A percentile compares a stretch with the other conserved stretches of the same genome.
phyloP scores from a whole-genome alignment of 2,888 invertebrate species.

The Ichneumon xanthorius region DNA sequence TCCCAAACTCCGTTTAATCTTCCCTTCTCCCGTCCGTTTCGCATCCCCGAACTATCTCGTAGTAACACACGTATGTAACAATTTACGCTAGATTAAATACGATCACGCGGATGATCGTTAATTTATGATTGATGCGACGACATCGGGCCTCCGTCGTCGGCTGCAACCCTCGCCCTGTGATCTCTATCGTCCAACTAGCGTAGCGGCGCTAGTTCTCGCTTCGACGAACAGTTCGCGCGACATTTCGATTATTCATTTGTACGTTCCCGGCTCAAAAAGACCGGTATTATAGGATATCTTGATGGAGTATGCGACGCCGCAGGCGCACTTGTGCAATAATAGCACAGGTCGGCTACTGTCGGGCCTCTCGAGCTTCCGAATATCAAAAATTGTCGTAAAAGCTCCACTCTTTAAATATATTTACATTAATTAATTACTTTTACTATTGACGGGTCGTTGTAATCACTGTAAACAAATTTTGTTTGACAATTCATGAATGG shows the following conservation, averaged over 20 bases:
- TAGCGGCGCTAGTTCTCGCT: constrained; percentile 41
- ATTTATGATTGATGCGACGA: constrained; percentile 70
- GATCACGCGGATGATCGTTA: constrained; percentile 65
- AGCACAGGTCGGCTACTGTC: not conserved
- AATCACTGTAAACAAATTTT: too few species aligned
- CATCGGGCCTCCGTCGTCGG: constrained; percentile 29
- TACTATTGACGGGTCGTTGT: too few species aligned
- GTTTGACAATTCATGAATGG: too few species aligned
- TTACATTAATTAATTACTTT: not conserved
- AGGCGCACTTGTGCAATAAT: not conserved
- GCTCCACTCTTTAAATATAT: not conserved
- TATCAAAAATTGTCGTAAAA: too few species aligned
- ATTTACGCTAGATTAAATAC: constrained; percentile 72
- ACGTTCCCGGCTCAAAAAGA: not conserved
- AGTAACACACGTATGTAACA: constrained; percentile 57
- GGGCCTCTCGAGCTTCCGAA: not conserved
- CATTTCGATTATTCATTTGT: constrained; percentile 59
- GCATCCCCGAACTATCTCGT: constrained; percentile 6
- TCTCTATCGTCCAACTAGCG: constrained; percentile 37
- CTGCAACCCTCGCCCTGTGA: constrained; percentile 40
- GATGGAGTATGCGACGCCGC: not conserved
- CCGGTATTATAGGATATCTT: not conserved
- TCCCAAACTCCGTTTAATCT: constrained; percentile 14
- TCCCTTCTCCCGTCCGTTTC: constrained; percentile 6
- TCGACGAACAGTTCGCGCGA: constrained; percentile 19